Percentiles rank a stretch among this genome's conserved stretches.
Evolutionary conservation across 2,113 vertebrate species (phyloP).

Genomic region (Polypterus bichir): DNA sequence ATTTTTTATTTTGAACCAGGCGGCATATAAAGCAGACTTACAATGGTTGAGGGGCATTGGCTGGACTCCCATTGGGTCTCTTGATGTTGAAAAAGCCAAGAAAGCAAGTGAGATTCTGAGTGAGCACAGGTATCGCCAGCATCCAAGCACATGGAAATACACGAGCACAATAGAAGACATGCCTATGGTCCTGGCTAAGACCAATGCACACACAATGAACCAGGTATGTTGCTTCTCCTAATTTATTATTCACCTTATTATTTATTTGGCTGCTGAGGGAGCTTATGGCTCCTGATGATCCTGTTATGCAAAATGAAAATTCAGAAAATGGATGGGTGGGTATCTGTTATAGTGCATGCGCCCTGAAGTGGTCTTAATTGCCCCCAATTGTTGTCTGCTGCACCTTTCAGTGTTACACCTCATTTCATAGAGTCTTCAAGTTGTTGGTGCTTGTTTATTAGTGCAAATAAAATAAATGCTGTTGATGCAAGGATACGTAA

Average conservation of each 20-base stretch:
- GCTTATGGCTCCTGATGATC: too few relatives aligned
- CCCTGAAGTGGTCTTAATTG: too few relatives aligned
- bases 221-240: conserved; percentile 43
- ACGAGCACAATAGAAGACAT: conserved; percentile 78
- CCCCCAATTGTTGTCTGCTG: too few relatives aligned
- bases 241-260: conserved; percentile 17
- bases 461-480: too few relatives aligned
- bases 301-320: too few relatives aligned
- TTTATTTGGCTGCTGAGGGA: too few relatives aligned
- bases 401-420: too few relatives aligned
- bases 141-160: conserved; percentile 64
- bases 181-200: conserved; percentile 68
- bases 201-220: conserved; percentile 69
- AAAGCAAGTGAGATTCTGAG: conserved; percentile 42
- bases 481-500: too few relatives aligned
- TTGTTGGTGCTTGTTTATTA: too few relatives aligned
- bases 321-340: too few relatives aligned
- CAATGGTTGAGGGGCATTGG: conserved; percentile 60
- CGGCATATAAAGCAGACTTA: conserved; percentile 59
- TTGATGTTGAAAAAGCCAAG: conserved; percentile 65
- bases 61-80: conserved; percentile 56
- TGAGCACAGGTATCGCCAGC: conserved; percentile 49
- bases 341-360: too few relatives aligned
- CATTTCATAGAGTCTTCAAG: too few relatives aligned
- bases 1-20: conserved; percentile 25